Evolutionary conservation across 2,113 vertebrate species (phyloP), one percentile per base, ranked within the genome.

Genomic region (Prietella phreatophila): DNA sequence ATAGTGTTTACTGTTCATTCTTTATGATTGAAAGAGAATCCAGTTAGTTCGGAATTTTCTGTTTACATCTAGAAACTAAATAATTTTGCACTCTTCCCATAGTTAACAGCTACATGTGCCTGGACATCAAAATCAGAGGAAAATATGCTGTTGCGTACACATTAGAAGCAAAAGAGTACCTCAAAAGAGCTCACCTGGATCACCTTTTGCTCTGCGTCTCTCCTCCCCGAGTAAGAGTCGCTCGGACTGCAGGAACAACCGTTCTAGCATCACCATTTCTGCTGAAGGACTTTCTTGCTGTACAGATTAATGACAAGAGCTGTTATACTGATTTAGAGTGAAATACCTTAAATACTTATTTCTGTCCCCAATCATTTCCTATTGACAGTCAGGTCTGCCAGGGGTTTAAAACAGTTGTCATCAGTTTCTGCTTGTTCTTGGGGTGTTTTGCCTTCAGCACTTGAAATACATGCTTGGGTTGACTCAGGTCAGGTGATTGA

Each of bases 211-310:
- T 90, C 90, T 89, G 56, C 94, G 93, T 30, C 93, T 91, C 80
- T 96, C 96, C 91, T 96, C 95, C 0, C 88, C 92, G 47, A 96
- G 91, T 33, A 93, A 90, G 61, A 89, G 93, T 14, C 95, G 93
- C 90, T 96, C 96, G 0, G 96, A 95, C 89, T 96, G 96, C n/a
- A 96, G 95, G 90, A 96, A 96, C 88, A 96, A 93, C 17, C 95
- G 93, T 88, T 96, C 95, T 90, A 96, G 90, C 96, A 96, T 96
- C 92, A 96, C 96, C 96, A 96, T 96, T 93, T 96, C 95, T 17
- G 96, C 95, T 0, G 96, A 96, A 19, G 95, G 95, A 82, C 94
- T 96, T 88, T 94, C 95, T 93, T 96, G 95, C 96, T 96, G 93
- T 79, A 86, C 75, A 89, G 50, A 89, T 67, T 8, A 61, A 83